phyloP scores from a whole-genome alignment of 2,888 invertebrate species.

The Xiphydria camelus region DNA sequence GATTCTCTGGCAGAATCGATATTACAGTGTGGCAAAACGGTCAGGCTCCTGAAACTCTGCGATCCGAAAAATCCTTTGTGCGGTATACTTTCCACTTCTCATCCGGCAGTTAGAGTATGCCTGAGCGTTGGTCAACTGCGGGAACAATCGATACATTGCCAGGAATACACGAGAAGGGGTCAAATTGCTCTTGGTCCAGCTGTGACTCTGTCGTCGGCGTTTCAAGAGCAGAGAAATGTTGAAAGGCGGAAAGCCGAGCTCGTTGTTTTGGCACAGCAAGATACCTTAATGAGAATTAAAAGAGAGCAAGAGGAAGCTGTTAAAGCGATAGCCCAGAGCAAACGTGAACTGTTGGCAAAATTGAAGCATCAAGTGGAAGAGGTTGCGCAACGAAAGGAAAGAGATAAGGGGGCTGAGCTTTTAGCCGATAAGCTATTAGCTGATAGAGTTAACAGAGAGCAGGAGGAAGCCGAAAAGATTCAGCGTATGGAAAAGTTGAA shows the following conservation, averaged over 20 bases:
- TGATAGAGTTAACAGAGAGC: slow-evolving; percentile 30
- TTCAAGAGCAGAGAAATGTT: slow-evolving; percentile 38
- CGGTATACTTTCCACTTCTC: slow-evolving; percentile 60
- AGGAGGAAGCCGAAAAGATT: slow-evolving; percentile 35
- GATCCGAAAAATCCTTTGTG: slow-evolving; percentile 67
- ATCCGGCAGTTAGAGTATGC: slow-evolving; percentile 63
- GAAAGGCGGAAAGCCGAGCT: slow-evolving; percentile 40
- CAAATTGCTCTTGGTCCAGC: slow-evolving; percentile 43
- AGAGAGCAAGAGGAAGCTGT: slow-evolving; percentile 38
- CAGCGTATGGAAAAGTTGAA: slow-evolving; percentile 43
- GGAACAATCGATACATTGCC: slow-evolving; percentile 60
- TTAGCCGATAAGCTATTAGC: slow-evolving; percentile 39
- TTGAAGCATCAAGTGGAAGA: slow-evolving; percentile 46
- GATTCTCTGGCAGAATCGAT: slow-evolving; percentile 67
- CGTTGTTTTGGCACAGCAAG: slow-evolving; percentile 42
- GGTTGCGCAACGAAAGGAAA: slow-evolving; percentile 37
- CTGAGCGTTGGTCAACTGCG: slow-evolving; percentile 60
- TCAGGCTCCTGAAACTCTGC: slow-evolving; percentile 71
- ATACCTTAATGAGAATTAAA: slow-evolving; percentile 37
- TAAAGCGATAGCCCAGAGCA: slow-evolving; percentile 31
- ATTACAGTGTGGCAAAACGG: slow-evolving; percentile 74
- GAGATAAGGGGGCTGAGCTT: slow-evolving; percentile 37
- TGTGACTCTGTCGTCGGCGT: slow-evolving; percentile 42
- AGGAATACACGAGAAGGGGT: slow-evolving; percentile 61
- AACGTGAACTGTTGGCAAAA: slow-evolving; percentile 38